A percentile compares a stretch with the other conserved stretches of the same genome.
Conservation (phyloP, 2,113 vertebrate species). For the Mohoua ochrocephala region DNA sequence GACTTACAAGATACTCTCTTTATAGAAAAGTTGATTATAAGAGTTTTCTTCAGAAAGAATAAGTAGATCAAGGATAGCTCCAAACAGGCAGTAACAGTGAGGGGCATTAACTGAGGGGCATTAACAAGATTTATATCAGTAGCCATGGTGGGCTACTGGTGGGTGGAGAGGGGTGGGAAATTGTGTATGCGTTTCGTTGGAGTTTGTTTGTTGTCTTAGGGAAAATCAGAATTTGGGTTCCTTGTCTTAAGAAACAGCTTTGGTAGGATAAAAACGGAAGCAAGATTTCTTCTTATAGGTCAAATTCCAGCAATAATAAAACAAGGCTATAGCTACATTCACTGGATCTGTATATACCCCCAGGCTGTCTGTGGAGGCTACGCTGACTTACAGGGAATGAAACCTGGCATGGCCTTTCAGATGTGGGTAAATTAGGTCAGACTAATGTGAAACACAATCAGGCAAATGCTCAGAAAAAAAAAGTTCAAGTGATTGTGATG, state of each 20-base stretch:
- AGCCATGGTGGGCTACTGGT: accelerated
- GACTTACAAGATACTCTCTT: neutral
- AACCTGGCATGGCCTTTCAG: neutral
- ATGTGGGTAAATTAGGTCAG: neutral
- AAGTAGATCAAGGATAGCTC: neutral
- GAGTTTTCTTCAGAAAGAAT: neutral
- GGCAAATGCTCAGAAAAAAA: neutral
- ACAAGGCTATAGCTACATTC: neutral
- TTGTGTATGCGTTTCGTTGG: neutral
- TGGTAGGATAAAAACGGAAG: neutral
- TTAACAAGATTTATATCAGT: neutral
- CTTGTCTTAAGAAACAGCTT: neutral
- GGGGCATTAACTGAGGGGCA: neutral
- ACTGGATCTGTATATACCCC: neutral
- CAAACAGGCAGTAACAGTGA: neutral
- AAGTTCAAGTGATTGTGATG: neutral
- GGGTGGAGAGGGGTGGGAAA: neutral
- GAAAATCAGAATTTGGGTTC: neutral
- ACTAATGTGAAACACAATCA: neutral
- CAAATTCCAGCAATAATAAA: neutral
- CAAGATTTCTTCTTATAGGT: neutral
- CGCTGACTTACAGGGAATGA: neutral
- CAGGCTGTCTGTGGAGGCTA: neutral
- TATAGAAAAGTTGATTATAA: neutral
- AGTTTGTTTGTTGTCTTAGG: neutral